Percentiles rank a stretch among this genome's conserved stretches.
Conservation (phyloP, 2,888 invertebrate species). For the Carterocephalus palaemon region DNA sequence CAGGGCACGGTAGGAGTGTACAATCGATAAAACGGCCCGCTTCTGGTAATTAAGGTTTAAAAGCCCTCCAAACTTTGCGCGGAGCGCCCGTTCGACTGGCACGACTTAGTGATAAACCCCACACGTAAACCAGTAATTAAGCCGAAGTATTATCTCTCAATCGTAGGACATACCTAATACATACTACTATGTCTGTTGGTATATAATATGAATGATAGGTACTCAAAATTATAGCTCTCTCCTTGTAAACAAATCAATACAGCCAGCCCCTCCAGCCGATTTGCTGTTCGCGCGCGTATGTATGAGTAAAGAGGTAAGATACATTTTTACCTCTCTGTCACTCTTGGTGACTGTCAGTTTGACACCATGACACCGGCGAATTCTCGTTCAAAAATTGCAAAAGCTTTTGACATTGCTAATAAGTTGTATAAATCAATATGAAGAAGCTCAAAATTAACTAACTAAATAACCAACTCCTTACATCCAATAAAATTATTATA, state of each 20-base stretch:
- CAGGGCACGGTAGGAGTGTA: slow-evolving; percentile 51
- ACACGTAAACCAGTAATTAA: slow-evolving; percentile 72
- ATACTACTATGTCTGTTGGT: slow-evolving; percentile 37
- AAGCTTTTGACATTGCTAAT: neutral
- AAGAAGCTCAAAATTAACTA: neutral
- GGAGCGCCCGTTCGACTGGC: slow-evolving; percentile 53
- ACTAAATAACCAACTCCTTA: neutral
- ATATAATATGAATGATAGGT: slow-evolving; percentile 14
- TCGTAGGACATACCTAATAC: slow-evolving; percentile 55
- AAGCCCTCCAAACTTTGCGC: slow-evolving; percentile 53
- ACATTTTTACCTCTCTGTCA: slow-evolving; percentile 31
- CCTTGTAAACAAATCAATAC: slow-evolving; percentile 78
- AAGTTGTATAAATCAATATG: neutral
- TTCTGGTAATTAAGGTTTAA: slow-evolving; percentile 62
- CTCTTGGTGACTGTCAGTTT: slow-evolving; percentile 29
- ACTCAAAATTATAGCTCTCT: slow-evolving; percentile 47
- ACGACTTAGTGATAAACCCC: slow-evolving; percentile 65
- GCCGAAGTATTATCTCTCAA: slow-evolving; percentile 64
- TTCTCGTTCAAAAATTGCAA: slow-evolving; percentile 11
- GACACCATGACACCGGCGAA: too few species aligned
- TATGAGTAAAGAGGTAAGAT: slow-evolving; percentile 39
- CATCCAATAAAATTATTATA: too few species aligned
- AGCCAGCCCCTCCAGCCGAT: slow-evolving; percentile 39
- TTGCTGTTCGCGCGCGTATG: slow-evolving; percentile 55
- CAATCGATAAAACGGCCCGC: slow-evolving; percentile 72